Percentiles rank a stretch among this genome's conserved stretches.
These are phyloP conservation scores for Megaleporinus macrocephalus DNA, from an alignment of 2,113 vertebrate genomes.

Conservation along the genomic window DNA sequence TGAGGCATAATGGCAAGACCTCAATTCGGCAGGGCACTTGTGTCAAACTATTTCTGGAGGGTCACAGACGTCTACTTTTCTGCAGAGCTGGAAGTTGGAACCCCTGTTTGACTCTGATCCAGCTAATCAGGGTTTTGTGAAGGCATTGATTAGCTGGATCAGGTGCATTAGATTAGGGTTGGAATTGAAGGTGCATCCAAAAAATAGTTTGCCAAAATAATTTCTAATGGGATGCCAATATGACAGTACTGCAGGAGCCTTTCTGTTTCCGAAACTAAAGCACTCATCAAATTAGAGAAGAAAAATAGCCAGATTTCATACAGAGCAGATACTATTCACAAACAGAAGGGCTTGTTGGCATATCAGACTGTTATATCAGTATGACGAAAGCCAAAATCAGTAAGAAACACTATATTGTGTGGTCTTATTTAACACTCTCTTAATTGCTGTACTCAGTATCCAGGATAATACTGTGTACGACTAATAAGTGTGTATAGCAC, in stretches of 20 bases:
- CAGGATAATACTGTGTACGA: not conserved
- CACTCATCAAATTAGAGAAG: not conserved
- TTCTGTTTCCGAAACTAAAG: not conserved
- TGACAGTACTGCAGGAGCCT: not conserved
- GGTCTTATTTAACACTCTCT: not conserved
- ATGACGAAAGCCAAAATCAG: too few species aligned
- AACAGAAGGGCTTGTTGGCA: too few species aligned
- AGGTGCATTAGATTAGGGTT: not conserved
- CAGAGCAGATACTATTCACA: not conserved
- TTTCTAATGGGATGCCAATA: not conserved
- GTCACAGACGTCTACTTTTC: not conserved
- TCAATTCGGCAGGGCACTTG: not conserved
- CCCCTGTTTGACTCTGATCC: not conserved
- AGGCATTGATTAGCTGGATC: constrained; percentile 5
- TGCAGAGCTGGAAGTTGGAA: not conserved
- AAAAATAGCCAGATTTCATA: not conserved
- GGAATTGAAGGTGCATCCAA: not conserved
- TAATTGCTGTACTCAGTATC: not conserved
- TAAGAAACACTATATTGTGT: too few species aligned
- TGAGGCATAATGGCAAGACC: not conserved
- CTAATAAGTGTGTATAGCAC: too few species aligned
- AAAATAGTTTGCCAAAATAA: not conserved
- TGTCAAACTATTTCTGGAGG: constrained; percentile 3
- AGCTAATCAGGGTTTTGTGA: not conserved
- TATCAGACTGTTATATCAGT: too few species aligned